Conservation (phyloP, 2,113 vertebrate genomes). For the Pteruthius melanotis region DNA sequence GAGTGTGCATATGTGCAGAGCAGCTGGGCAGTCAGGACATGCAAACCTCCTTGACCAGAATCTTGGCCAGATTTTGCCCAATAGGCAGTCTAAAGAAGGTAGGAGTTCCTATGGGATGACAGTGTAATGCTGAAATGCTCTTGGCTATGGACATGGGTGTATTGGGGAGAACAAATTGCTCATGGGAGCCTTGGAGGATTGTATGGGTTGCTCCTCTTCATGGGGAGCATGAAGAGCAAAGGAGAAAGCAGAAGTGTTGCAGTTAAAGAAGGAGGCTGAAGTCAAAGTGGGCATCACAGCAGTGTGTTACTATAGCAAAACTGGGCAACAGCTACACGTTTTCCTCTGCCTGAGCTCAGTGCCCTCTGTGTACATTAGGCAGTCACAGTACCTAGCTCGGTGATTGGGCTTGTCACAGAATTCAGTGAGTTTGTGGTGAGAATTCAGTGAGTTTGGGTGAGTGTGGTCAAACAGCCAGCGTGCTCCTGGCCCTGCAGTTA, state of each 20-base stretch:
- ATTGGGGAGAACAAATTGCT: neutral
- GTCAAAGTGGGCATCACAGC: neutral
- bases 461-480: neutral
- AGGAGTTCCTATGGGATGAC: neutral
- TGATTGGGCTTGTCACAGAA: neutral
- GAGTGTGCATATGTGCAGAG: neutral
- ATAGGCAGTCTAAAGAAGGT: neutral
- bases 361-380: neutral
- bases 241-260: neutral
- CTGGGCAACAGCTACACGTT: rapidly evolving
- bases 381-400: neutral
- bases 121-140: neutral
- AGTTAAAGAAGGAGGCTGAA: neutral
- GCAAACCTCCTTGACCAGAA: neutral
- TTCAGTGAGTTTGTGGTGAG: neutral
- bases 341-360: neutral
- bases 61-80: neutral
- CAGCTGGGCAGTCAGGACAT: neutral
- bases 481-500: neutral
- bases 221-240: neutral
- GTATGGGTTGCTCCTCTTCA: neutral
- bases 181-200: neutral
- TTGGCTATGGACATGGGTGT: rapidly evolving
- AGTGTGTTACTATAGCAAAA: neutral
- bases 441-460: no score